Conservation (phyloP, 2,797 vertebrate species). For the Muraenolepis orangiensis region DNA sequence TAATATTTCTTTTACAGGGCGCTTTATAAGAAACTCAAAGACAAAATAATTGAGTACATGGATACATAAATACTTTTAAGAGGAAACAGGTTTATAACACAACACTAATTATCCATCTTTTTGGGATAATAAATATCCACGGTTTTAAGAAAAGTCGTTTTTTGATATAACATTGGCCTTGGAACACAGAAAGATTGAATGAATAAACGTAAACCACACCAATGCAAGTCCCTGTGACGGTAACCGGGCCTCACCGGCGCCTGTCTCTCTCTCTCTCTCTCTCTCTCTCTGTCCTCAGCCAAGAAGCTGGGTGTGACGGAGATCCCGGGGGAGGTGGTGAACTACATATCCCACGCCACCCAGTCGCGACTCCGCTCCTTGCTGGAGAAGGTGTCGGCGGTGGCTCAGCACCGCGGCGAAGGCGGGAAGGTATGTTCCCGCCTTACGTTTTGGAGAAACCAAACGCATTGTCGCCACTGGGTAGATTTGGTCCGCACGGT, state of each 20-base stretch:
- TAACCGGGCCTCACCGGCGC: neutral
- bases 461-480: too few species aligned
- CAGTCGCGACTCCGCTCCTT: slow-evolving; percentile 74
- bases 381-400: slow-evolving; percentile 76
- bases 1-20: too few species aligned
- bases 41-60: too few species aligned
- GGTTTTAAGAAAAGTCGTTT: neutral
- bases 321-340: slow-evolving; percentile 76
- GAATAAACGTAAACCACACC: neutral
- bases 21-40: too few species aligned
- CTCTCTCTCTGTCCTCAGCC: slow-evolving; percentile 45
- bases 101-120: too few species aligned
- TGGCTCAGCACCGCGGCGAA: slow-evolving; percentile 78
- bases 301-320: slow-evolving; percentile 78
- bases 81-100: too few species aligned
- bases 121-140: too few species aligned
- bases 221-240: neutral
- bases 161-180: neutral
- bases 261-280: neutral
- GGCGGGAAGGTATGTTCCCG: slow-evolving; percentile 66
- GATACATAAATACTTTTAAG: too few species aligned
- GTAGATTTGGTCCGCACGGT: neutral
- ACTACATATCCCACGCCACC: slow-evolving; percentile 79
- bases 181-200: neutral
- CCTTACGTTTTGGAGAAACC: too few species aligned